These are phyloP conservation scores for Ips nitidus DNA, from an alignment of 1,140 invertebrate genomes.

Conservation along the genomic window DNA sequence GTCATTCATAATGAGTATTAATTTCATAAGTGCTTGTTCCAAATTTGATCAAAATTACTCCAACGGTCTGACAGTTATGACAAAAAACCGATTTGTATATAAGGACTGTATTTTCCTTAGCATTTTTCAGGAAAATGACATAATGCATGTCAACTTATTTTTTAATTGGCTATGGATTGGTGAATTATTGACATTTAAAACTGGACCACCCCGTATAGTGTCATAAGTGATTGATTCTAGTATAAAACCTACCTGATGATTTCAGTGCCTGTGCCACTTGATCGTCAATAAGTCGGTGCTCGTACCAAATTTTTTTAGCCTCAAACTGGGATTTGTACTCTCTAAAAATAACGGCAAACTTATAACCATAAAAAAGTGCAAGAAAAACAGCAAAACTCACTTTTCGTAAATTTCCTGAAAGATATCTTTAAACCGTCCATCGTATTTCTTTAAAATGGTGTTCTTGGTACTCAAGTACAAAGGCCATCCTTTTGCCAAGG, in stretches of 20 bases:
- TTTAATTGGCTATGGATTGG: too few species aligned
- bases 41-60: too few species aligned
- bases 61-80: too few species aligned
- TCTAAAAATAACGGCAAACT: conserved; percentile 51
- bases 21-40: too few species aligned
- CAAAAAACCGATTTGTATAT: too few species aligned
- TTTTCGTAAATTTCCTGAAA: conserved; percentile 86
- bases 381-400: conserved; percentile 52
- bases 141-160: too few species aligned
- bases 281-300: conserved; percentile 90
- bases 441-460: conserved; percentile 88
- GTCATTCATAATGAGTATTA: too few species aligned
- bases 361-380: conserved; percentile 17
- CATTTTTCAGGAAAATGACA: too few species aligned
- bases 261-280: conserved; percentile 91
- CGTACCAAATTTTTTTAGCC: conserved; percentile 81
- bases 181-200: too few species aligned
- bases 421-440: conserved; percentile 92
- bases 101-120: too few species aligned
- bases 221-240: too few species aligned
- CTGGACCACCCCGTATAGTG: too few species aligned
- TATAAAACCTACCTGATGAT: conserved; percentile 54
- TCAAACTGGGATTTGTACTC: conserved; percentile 79
- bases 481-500: conserved; percentile 79
- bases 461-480: conserved; percentile 90